These are phyloP conservation scores for Oligia latruncula DNA, from an alignment of 2,888 invertebrate species.

Conservation along the genomic window DNA sequence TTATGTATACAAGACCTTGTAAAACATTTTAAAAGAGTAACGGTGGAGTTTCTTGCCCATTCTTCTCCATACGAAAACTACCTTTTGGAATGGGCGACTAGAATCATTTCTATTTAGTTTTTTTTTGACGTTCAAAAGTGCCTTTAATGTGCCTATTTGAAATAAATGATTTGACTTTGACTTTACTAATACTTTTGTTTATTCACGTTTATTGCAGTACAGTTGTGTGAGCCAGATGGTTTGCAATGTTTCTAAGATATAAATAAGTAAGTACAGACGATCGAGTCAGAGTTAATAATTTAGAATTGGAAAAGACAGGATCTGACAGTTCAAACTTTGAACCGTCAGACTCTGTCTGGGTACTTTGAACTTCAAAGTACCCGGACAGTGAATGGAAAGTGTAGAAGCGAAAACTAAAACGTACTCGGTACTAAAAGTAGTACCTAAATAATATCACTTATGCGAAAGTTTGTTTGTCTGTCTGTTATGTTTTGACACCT, in stretches of 20 bases:
- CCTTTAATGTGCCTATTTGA: no score
- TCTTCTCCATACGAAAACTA: no score
- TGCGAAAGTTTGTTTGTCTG: neutral
- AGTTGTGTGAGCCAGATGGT: conserved; percentile 1
- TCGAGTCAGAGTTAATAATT: neutral
- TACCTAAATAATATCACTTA: neutral
- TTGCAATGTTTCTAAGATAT: neutral
- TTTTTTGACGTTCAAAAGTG: no score
- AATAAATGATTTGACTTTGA: no score
- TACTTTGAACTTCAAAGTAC: neutral
- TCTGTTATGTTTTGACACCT: no score
- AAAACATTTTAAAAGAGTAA: no score
- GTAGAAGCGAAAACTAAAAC: neutral
- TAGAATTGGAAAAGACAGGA: neutral
- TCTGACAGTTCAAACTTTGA: neutral
- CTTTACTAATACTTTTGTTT: neutral
- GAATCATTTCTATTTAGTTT: no score
- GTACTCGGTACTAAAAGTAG: neutral
- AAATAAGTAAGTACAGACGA: neutral
- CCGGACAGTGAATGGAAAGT: neutral
- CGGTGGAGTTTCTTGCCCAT: no score
- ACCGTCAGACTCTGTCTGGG: no score
- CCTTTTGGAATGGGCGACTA: no score
- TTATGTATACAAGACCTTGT: no score
- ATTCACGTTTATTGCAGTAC: conserved; percentile 7